phyloP scores from a whole-genome alignment of 64 coral and sea anemone species.

The Montipora cactus region DNA sequence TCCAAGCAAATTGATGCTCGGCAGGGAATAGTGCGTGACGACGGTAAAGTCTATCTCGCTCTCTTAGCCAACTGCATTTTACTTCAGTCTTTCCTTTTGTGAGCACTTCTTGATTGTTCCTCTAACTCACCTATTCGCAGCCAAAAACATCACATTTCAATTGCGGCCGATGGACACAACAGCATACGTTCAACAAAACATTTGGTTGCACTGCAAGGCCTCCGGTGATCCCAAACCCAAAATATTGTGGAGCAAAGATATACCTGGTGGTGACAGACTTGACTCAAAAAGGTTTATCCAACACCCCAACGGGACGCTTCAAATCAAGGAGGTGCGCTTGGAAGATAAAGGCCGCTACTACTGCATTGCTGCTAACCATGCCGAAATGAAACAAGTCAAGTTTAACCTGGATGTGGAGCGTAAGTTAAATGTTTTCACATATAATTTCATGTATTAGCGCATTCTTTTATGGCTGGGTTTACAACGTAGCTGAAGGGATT shows the following conservation, averaged over 20 bases:
- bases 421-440: not conserved
- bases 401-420: conserved; percentile 52
- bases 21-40: no score
- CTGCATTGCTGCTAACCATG: conserved; percentile 76
- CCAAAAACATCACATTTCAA: no score
- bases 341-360: conserved; percentile 70
- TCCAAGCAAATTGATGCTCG: no score
- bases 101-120: no score
- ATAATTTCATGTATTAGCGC: no score
- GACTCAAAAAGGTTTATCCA: conserved; percentile 42
- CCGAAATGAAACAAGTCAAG: conserved; percentile 25
- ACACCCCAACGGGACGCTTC: conserved; percentile 70
- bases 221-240: conserved; percentile 82
- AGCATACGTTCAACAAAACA: conserved; percentile 5
- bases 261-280: conserved; percentile 37
- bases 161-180: conserved; percentile 87
- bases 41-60: no score
- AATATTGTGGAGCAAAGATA: conserved; percentile 67
- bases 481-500: no score
- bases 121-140: no score
- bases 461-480: no score
- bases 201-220: conserved; percentile 87
- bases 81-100: no score
- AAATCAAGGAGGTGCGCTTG: conserved; percentile 53
- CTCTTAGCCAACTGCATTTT: no score